Conservation (phyloP, 2,888 invertebrate species). For the Actias luna region DNA sequence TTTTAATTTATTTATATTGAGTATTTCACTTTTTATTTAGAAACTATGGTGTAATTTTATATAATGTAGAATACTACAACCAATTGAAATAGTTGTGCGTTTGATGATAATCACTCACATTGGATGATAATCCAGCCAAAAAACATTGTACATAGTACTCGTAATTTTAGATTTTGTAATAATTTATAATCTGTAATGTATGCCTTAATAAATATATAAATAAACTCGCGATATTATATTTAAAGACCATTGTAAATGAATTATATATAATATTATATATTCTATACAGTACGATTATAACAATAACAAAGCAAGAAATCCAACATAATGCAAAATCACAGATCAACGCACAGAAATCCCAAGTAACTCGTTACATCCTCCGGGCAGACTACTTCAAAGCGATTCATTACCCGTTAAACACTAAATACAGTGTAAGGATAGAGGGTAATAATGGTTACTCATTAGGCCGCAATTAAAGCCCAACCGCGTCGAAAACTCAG, state of each 20-base stretch:
- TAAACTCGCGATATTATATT: too few relatives aligned
- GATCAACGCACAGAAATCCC: conserved; percentile 39
- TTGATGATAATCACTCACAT: too few relatives aligned
- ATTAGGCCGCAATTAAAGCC: conserved; percentile 49
- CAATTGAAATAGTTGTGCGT: too few relatives aligned
- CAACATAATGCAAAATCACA: conserved; percentile 26
- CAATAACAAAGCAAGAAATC: neutral
- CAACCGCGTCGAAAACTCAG: conserved; percentile 38
- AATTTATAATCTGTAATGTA: too few relatives aligned
- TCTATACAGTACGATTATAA: neutral
- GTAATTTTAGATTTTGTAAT: too few relatives aligned
- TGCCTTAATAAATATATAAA: too few relatives aligned
- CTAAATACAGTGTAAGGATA: conserved; percentile 33
- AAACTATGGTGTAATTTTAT: too few relatives aligned
- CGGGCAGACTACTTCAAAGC: conserved; percentile 37
- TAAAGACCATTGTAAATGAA: neutral
- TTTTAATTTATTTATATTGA: too few relatives aligned
- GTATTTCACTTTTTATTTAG: too few relatives aligned
- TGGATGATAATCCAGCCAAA: too few relatives aligned
- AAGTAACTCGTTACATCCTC: conserved; percentile 21
- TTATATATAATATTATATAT: neutral
- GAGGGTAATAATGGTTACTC: conserved; percentile 42
- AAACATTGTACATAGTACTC: too few relatives aligned
- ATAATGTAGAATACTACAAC: too few relatives aligned
- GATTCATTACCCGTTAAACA: conserved; percentile 36